A percentile compares a stretch with the other conserved stretches of the same genome.
These are phyloP conservation scores for Deroptyus accipitrinus DNA, from an alignment of 2,113 vertebrate genomes.

Conservation along the genomic window DNA sequence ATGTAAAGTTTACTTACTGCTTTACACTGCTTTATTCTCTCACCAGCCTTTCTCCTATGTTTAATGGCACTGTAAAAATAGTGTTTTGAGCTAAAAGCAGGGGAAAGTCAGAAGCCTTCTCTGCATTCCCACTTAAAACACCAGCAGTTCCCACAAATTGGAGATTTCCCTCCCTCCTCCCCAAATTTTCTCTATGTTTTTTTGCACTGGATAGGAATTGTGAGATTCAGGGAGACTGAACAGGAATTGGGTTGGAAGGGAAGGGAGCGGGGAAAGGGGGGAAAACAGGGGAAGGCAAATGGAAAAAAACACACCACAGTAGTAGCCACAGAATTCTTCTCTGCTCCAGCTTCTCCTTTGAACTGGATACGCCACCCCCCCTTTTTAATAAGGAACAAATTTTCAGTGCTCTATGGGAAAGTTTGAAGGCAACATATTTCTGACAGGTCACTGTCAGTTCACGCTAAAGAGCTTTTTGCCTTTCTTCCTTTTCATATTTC, in stretches of 20 bases:
- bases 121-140: slow-evolving; percentile 43
- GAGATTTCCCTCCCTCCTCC: slow-evolving; percentile 49
- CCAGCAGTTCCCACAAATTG: slow-evolving; percentile 66
- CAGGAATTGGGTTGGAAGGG: slow-evolving; percentile 1
- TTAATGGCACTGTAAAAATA: slow-evolving; percentile 58
- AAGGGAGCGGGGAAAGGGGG: neutral
- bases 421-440: slow-evolving; percentile 43
- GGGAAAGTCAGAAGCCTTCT: slow-evolving; percentile 53
- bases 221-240: neutral
- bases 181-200: neutral
- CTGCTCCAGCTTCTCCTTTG: slow-evolving; percentile 32
- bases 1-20: neutral
- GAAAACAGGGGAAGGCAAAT: neutral
- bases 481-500: neutral
- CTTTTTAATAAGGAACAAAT: slow-evolving; percentile 51
- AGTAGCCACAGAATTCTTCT: slow-evolving; percentile 42
- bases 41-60: neutral
- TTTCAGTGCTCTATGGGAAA: slow-evolving; percentile 58
- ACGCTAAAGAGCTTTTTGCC: neutral
- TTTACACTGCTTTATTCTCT: neutral
- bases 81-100: neutral
- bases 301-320: slow-evolving; percentile 46
- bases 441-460: slow-evolving; percentile 55
- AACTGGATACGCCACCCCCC: neutral
- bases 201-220: neutral